Conservation (phyloP, 2,113 vertebrate genomes). For the Calidris pygmaea region DNA sequence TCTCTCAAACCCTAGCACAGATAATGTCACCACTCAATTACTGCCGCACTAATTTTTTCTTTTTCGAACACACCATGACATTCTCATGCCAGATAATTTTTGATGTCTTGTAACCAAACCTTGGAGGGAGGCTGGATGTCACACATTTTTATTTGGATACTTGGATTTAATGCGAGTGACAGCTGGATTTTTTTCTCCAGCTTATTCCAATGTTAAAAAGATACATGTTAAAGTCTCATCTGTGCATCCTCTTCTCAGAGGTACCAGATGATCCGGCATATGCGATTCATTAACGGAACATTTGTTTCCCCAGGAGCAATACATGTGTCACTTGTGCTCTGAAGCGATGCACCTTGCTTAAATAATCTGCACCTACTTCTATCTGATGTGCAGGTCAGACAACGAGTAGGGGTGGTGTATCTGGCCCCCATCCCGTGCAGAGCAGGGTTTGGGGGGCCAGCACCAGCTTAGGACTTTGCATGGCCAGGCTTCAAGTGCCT, state of each 20-base stretch:
- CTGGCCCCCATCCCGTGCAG: not conserved
- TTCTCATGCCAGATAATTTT: not conserved
- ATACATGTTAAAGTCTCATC: not conserved
- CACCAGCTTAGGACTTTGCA: not conserved
- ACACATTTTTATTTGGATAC: not conserved
- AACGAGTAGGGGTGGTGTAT: accelerated
- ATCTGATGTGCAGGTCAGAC: not conserved
- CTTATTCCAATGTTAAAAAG: not conserved
- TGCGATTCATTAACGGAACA: not conserved
- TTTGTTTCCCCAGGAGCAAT: not conserved
- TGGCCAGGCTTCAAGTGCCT: not conserved
- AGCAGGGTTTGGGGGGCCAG: not conserved
- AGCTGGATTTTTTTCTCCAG: slow-evolving; percentile 27
- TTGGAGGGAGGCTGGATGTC: not conserved
- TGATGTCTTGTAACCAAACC: not conserved
- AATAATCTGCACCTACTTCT: not conserved
- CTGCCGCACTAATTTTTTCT: not conserved
- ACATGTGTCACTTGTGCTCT: not conserved
- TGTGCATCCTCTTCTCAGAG: slow-evolving; percentile 10
- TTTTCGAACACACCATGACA: not conserved
- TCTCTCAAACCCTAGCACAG: not conserved
- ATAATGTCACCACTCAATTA: slow-evolving; percentile 18
- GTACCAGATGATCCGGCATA: not conserved
- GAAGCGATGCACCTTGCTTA: not conserved
- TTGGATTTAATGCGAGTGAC: not conserved